Evolutionary conservation across 2,113 vertebrate species (phyloP).

Genomic region (Vombatus ursinus): DNA sequence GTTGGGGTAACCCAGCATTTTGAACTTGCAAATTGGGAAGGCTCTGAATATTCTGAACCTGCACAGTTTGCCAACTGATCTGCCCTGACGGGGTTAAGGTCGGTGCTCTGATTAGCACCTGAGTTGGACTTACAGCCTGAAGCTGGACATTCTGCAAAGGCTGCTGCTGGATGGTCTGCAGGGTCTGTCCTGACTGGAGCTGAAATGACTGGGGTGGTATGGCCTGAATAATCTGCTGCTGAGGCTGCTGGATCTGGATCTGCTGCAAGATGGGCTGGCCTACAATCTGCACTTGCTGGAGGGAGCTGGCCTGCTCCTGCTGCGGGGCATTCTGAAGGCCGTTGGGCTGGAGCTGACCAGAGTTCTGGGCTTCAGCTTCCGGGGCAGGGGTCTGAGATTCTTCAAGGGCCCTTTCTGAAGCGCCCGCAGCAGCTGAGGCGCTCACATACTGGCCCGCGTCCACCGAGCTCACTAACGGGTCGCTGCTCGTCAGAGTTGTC

Average conservation of each 20-base stretch:
- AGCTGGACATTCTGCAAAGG: slow-evolving; percentile 91
- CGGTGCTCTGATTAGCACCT: slow-evolving; percentile 97
- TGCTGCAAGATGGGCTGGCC: slow-evolving; percentile 96
- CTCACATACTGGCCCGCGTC: slow-evolving; percentile 89
- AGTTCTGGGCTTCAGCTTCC: slow-evolving; percentile 87
- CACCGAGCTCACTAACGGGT: slow-evolving; percentile 84
- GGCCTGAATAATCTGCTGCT: slow-evolving; percentile 90
- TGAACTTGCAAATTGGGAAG: slow-evolving; percentile 92
- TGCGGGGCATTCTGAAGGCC: slow-evolving; percentile 87
- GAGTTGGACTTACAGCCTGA: slow-evolving; percentile 95
- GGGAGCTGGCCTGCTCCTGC: slow-evolving; percentile 88
- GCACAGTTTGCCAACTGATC: slow-evolving; percentile 98
- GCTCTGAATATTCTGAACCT: slow-evolving; percentile 93
- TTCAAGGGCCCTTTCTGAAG: slow-evolving; percentile 85
- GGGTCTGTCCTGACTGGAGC: slow-evolving; percentile 92
- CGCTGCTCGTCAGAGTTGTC: slow-evolving; percentile 85
- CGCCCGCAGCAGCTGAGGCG: slow-evolving; percentile 79
- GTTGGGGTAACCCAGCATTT: slow-evolving; percentile 93
- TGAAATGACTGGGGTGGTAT: slow-evolving; percentile 92
- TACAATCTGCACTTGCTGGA: slow-evolving; percentile 97
- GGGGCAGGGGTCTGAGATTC: slow-evolving; percentile 86
- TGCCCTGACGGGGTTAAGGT: slow-evolving; percentile 96
- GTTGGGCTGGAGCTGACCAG: slow-evolving; percentile 91
- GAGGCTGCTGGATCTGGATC: slow-evolving; percentile 95
- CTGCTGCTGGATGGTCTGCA: slow-evolving; percentile 93